phyloP scores from a whole-genome alignment of 2,797 vertebrate species.

The Bradypus variegatus region DNA sequence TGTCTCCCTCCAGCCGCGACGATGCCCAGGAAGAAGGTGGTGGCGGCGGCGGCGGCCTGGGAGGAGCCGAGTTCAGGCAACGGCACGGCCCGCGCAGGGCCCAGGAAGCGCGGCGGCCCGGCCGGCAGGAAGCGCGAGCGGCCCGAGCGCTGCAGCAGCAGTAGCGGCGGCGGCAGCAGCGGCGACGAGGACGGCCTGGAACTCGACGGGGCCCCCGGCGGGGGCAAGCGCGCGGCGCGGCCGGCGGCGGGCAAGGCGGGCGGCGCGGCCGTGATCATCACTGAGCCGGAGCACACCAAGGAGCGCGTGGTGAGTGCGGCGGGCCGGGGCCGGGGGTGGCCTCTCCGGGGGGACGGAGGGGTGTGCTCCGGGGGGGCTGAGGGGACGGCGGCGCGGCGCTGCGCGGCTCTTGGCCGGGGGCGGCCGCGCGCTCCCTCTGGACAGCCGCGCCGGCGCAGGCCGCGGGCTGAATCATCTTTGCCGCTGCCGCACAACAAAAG shows the following conservation, averaged over 20 bases:
- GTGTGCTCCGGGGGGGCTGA: neutral
- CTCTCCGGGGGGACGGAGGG: neutral
- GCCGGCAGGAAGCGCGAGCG: constrained; percentile 66
- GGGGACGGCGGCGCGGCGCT: neutral
- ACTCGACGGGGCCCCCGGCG: constrained; percentile 63
- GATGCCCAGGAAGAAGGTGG: constrained; percentile 73
- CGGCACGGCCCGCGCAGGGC: constrained; percentile 61
- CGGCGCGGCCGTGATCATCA: constrained; percentile 67
- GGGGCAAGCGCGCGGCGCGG: constrained; percentile 57
- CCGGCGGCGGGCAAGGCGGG: constrained; percentile 59
- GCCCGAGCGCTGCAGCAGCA: constrained; percentile 69
- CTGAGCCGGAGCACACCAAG: constrained; percentile 75
- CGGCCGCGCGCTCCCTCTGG: neutral
- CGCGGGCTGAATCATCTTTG: constrained; percentile 52
- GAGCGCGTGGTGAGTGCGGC: constrained; percentile 72
- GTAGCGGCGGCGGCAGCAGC: constrained; percentile 71
- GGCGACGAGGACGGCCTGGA: constrained; percentile 70
- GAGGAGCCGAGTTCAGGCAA: constrained; percentile 68
- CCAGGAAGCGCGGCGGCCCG: constrained; percentile 60
- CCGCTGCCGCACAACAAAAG: constrained; percentile 47
- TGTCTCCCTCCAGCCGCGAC: constrained; percentile 62
- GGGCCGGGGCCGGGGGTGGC: neutral
- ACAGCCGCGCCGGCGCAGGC: constrained; percentile 22
- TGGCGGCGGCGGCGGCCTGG: constrained; percentile 63
- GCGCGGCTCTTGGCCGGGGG: neutral